Base-by-base conservation (phyloP, 2,113 vertebrate genomes). In the Misgurnus mizolepis region DNA sequence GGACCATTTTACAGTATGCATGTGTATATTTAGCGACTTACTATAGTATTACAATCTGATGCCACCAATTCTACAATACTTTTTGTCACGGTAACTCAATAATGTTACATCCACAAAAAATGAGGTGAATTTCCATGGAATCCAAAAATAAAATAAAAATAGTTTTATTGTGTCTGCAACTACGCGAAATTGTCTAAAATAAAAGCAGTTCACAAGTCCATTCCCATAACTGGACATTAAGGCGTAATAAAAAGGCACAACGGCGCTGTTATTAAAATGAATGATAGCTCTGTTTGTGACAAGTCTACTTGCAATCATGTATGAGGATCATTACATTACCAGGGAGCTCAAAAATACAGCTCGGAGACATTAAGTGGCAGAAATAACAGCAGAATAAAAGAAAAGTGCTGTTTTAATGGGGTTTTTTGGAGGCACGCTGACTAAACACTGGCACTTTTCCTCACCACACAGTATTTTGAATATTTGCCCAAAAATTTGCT, bases 171-270 rank as follows among this genome's bases (percentile, higher is more conserved):
- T 60, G 60, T 39, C 53, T 53, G 40, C 47, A n/a, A 53, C 49
- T n/a, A 41, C 56, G 18, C 53, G n/a, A 82, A 61, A 66, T 72
- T 18, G 5, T 5, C 27, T 72, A 4, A 67, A 50, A 47, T 47
- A 67, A 71, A 58, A 15, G 43, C 49, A 10, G 64, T 45, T 67
- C 56, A 61, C 39, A 72, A 81, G 40, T 69, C 65, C 80, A 69
- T 76, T 81, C 65, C 41, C 65, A 76, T 81, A 50, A 76, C 80
- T 76, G 72, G 80, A 81, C 72, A 76, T 76, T 81, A 76, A 76
- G 43, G 66, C 41, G 43, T 75, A 75, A 79, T 69, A 76, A 76
- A 72, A 79, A 41, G 50, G 60, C 39, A 41, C 43, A 58, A 66
- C 76, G 69, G 75, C 10, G 17, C 10, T 66, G 78, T 53, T 79